Percentiles rank a stretch among this genome's conserved stretches.
Evolutionary conservation across 1,140 invertebrate genomes (phyloP).

Genomic region (Apolygus lucorum): DNA sequence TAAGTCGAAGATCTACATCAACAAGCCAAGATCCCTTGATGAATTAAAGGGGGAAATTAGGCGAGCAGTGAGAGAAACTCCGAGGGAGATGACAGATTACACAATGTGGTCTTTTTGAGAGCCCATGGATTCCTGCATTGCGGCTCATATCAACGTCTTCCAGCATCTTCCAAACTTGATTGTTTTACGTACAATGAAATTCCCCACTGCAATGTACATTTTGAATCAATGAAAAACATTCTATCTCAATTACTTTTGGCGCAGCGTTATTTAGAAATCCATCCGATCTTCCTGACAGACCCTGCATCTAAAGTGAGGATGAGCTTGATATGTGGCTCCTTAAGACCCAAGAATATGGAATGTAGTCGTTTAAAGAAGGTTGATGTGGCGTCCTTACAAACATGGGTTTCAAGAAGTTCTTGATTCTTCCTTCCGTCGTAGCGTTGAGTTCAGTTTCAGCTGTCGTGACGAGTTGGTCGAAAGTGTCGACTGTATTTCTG

Average conservation of each 20-base stretch:
- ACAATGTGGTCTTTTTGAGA: background rate
- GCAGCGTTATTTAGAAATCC: background rate
- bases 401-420: conserved; percentile 22
- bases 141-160: background rate
- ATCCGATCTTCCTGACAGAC: background rate
- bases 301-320: too few relatives aligned
- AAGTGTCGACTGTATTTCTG: conserved; percentile 39
- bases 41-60: background rate
- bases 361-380: too few relatives aligned
- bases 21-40: too few relatives aligned
- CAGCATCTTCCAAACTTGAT: background rate
- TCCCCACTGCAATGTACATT: too few relatives aligned
- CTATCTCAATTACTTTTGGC: background rate
- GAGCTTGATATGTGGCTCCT: too few relatives aligned
- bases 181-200: background rate
- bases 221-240: background rate
- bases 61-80: background rate
- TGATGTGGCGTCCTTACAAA: too few relatives aligned
- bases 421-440: conserved; percentile 11
- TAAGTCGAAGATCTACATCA: too few relatives aligned
- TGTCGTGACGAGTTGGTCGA: conserved; percentile 43
- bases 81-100: background rate
- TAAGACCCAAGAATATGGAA: too few relatives aligned
- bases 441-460: conserved; percentile 41
- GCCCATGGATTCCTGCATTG: background rate